Percentiles rank a stretch among this genome's conserved stretches.
These are phyloP conservation scores for Sebastes vulpes DNA, from an alignment of 2,797 vertebrate genomes.

Conservation along the genomic window DNA sequence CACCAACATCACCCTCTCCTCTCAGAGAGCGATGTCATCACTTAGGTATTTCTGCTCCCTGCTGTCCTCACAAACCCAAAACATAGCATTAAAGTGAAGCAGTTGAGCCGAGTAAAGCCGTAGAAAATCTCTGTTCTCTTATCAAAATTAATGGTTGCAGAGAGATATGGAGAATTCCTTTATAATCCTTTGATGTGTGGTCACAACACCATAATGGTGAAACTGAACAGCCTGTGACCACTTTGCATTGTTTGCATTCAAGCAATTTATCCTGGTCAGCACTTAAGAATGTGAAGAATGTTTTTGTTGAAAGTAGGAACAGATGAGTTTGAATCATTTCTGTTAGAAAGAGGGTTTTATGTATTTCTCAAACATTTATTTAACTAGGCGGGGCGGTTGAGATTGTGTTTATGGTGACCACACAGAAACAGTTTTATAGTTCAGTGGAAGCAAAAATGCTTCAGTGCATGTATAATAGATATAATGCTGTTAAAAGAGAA, in stretches of 20 bases:
- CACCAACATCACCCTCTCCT: constrained; percentile 23
- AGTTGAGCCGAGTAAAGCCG: neutral
- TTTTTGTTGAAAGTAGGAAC: constrained; percentile 69
- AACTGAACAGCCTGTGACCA: constrained; percentile 42
- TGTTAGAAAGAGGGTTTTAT: constrained; percentile 28
- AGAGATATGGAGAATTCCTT: constrained; percentile 1
- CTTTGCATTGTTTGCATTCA: constrained; percentile 48
- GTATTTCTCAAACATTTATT: constrained; percentile 41
- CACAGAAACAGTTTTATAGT: neutral
- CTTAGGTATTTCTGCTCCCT: constrained; percentile 58
- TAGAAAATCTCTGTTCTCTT: constrained; percentile 5
- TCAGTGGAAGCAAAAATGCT: neutral
- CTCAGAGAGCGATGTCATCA: constrained; percentile 61
- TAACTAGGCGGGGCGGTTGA: constrained; percentile 12
- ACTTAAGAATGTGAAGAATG: constrained; percentile 79
- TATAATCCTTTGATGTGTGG: constrained; percentile 2
- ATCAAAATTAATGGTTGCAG: neutral
- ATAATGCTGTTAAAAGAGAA: neutral
- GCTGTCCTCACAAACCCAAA: constrained; percentile 30
- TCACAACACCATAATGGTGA: neutral
- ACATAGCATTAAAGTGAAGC: constrained; percentile 18
- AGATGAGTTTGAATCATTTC: constrained; percentile 35
- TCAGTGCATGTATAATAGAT: neutral
- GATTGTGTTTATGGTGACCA: constrained; percentile 18
- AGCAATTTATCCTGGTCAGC: constrained; percentile 51